These are phyloP conservation scores for Dynastes maya DNA, from an alignment of 2,888 invertebrate genomes.

Conservation along the genomic window DNA sequence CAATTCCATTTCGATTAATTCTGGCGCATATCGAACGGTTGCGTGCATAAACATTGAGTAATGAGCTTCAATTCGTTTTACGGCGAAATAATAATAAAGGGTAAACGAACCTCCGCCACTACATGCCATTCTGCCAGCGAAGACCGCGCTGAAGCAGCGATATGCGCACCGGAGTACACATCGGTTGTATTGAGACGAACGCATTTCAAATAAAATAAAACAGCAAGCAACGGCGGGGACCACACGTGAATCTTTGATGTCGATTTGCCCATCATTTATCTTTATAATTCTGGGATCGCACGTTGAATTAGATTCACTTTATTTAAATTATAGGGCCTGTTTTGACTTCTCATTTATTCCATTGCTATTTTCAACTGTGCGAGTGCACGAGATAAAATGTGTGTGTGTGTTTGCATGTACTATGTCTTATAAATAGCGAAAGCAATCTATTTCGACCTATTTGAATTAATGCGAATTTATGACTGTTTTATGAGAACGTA, in stretches of 20 bases:
- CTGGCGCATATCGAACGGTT: background rate
- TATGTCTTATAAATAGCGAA: background rate
- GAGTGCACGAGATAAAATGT: background rate
- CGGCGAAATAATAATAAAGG: conserved; percentile 32
- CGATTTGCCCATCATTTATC: conserved; percentile 24
- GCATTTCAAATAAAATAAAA: conserved; percentile 7
- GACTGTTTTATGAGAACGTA: background rate
- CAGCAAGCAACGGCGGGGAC: background rate
- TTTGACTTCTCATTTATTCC: conserved; percentile 23
- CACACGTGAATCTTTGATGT: conserved; percentile 30
- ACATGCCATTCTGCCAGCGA: background rate
- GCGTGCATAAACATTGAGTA: conserved; percentile 30
- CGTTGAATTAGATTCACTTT: conserved; percentile 28
- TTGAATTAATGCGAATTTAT: conserved; percentile 6
- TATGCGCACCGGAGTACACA: background rate
- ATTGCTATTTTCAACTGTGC: conserved; percentile 8
- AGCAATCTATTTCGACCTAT: conserved; percentile 20
- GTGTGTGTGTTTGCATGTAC: background rate
- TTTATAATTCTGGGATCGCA: conserved; percentile 27
- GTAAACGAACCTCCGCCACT: conserved; percentile 27
- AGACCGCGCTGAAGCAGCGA: too few species aligned
- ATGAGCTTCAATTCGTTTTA: conserved; percentile 35
- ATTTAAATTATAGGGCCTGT: conserved; percentile 14
- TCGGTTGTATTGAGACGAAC: background rate
- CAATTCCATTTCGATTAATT: conserved; percentile 25